Percentiles rank a stretch among this genome's conserved stretches.
Evolutionary conservation across 2,797 vertebrate species (phyloP).

Genomic region (Oreochromis grahami): DNA sequence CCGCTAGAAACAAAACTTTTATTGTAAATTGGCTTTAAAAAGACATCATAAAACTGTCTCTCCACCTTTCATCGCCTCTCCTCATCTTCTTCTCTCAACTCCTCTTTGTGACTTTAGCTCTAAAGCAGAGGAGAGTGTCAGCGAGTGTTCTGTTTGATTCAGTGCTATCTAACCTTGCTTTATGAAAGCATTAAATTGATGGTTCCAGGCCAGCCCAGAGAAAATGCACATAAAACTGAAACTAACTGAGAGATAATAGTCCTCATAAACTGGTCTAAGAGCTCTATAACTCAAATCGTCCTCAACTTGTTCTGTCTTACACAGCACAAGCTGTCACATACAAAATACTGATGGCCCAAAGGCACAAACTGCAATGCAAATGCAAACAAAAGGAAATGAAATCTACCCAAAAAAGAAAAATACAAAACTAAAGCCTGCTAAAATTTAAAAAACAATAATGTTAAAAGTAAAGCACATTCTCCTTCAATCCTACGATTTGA

Average conservation of each 20-base stretch:
- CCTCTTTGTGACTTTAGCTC: conserved; percentile 69
- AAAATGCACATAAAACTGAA: conserved; percentile 97
- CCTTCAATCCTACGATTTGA: background rate
- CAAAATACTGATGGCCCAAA: conserved; percentile 48
- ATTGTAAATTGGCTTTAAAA: conserved; percentile 67
- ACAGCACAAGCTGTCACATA: conserved; percentile 53
- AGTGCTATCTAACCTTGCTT: conserved; percentile 79
- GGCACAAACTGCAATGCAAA: conserved; percentile 19
- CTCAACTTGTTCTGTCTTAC: conserved; percentile 62
- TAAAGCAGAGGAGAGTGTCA: conserved; percentile 70
- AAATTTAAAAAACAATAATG: background rate
- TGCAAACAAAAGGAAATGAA: conserved; percentile 7
- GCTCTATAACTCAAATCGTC: conserved; percentile 71
- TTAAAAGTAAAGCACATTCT: background rate
- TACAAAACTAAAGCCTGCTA: background rate
- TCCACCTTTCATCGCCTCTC: conserved; percentile 51
- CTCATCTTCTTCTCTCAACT: conserved; percentile 28
- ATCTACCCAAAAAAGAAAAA: background rate
- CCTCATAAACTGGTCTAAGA: conserved; percentile 87
- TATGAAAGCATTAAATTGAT: conserved; percentile 93
- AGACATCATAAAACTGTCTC: conserved; percentile 60
- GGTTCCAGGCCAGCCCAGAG: conserved; percentile 95
- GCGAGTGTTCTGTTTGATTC: conserved; percentile 69
- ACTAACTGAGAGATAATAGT: conserved; percentile 94
- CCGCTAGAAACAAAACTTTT: conserved; percentile 69